A percentile compares a stretch with the other conserved stretches of the same genome.
Conservation (phyloP, 2,888 invertebrate species). For the Noctua pronuba region DNA sequence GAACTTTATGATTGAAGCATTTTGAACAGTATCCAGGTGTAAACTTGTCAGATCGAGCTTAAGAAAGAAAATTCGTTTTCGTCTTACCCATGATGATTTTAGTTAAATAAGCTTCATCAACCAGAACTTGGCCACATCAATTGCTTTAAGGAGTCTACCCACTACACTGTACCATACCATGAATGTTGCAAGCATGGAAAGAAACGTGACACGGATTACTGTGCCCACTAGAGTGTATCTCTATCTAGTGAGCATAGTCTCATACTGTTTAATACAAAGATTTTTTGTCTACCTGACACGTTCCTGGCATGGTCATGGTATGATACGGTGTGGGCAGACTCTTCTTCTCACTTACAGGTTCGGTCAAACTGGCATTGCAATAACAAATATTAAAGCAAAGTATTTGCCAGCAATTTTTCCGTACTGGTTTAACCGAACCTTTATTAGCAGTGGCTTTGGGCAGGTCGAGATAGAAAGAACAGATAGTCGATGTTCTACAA, state of each 20-base stretch:
- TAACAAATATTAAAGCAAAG: neutral
- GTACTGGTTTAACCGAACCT: neutral
- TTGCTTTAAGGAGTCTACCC: neutral
- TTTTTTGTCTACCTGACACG: no score
- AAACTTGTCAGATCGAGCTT: neutral
- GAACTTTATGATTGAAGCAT: conserved; percentile 18
- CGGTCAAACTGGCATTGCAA: neutral
- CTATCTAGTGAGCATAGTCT: neutral
- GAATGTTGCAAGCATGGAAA: neutral
- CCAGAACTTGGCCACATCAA: neutral
- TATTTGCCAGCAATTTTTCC: neutral
- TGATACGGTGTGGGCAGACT: neutral
- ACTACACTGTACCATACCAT: neutral
- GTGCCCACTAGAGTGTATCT: neutral
- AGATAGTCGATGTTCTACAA: neutral
- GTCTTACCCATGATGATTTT: neutral
- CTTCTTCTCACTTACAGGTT: no score
- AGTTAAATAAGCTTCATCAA: neutral
- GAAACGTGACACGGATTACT: neutral
- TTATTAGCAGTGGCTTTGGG: neutral
- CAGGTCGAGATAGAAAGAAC: neutral
- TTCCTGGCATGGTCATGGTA: neutral
- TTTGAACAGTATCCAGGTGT: neutral
- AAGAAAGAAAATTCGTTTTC: neutral
- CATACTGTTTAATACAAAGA: neutral